Percentiles rank a stretch among this genome's conserved stretches.
phyloP scores from a whole-genome alignment of 2,888 invertebrate genomes.

The Zonitis immaculata region DNA sequence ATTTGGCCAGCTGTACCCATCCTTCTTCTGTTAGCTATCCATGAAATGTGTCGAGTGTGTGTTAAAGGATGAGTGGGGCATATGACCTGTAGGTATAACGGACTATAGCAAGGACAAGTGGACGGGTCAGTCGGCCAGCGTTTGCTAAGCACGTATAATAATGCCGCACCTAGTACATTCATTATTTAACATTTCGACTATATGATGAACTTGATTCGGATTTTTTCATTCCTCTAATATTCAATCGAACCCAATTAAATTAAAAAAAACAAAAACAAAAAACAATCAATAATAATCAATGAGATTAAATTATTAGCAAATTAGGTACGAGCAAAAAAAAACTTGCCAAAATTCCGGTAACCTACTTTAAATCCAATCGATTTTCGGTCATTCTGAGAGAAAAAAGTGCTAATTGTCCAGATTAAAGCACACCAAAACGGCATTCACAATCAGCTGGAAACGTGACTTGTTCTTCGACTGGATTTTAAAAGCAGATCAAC shows the following conservation, averaged over 20 bases:
- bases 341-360: too few species aligned
- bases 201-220: neutral
- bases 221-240: too few species aligned
- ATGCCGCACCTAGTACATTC: neutral
- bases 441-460: neutral
- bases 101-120: constrained; percentile 42
- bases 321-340: too few species aligned
- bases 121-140: constrained; percentile 46
- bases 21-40: neutral
- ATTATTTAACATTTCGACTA: constrained; percentile 2
- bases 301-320: too few species aligned
- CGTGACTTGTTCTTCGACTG: neutral
- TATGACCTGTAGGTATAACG: constrained; percentile 38
- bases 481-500: neutral
- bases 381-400: neutral
- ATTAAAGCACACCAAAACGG: neutral
- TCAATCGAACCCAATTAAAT: too few species aligned
- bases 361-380: neutral
- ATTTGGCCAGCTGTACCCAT: neutral
- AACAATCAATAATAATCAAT: too few species aligned
- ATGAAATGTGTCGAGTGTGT: neutral
- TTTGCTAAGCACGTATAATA: constrained; percentile 9
- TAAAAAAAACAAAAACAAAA: too few species aligned
- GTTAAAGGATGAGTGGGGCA: constrained; percentile 1
- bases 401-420: neutral